Conservation (phyloP, 2,797 vertebrate species). For the Cossypha polioptera region DNA sequence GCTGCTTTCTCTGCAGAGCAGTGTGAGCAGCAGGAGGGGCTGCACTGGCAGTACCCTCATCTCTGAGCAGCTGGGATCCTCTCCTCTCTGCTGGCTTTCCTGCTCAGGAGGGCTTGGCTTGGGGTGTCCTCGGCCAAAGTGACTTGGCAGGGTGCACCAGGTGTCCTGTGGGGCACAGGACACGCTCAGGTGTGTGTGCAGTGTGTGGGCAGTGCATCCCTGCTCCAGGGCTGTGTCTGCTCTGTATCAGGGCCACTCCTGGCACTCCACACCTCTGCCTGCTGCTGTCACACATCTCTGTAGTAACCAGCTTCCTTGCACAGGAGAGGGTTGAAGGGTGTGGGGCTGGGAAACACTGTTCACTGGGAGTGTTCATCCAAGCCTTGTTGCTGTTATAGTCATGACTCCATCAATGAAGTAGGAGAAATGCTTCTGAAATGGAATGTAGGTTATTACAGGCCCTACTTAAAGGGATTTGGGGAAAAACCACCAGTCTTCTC, state of each 20-base stretch:
- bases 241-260: not conserved
- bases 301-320: accelerated
- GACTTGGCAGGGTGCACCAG: accelerated
- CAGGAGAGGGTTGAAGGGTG: not conserved
- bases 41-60: accelerated
- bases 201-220: not conserved
- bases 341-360: not conserved
- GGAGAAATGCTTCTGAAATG: not conserved
- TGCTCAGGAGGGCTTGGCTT: not conserved
- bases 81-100: not conserved
- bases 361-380: not conserved
- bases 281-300: not conserved
- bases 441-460: not conserved
- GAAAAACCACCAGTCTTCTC: not conserved
- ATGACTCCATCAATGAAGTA: not conserved
- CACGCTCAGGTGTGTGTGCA: not conserved
- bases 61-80: accelerated
- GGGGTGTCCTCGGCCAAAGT: not conserved
- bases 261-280: not conserved
- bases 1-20: accelerated
- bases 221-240: accelerated
- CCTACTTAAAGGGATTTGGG: not conserved
- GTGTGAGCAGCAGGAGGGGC: not conserved
- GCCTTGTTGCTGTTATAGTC: not conserved
- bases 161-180: not conserved